Conservation (phyloP, 2,888 invertebrate genomes). For the Diploptera punctata region DNA sequence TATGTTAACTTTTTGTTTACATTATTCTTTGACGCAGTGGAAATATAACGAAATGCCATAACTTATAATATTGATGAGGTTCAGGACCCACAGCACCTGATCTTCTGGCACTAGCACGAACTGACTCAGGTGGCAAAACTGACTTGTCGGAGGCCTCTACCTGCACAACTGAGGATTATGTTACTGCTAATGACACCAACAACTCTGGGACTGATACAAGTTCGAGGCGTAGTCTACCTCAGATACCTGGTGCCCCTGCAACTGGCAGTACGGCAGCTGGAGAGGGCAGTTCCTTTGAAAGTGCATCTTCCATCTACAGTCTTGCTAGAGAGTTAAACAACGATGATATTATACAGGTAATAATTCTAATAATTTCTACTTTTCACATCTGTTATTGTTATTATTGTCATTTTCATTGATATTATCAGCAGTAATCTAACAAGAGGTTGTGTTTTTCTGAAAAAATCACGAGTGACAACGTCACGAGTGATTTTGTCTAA, state of each 20-base stretch:
- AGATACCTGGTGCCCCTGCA: constrained; percentile 34
- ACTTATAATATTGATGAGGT: neutral
- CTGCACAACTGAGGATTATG: constrained; percentile 81
- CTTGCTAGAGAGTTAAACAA: constrained; percentile 63
- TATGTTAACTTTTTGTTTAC: too few relatives aligned
- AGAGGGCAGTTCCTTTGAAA: constrained; percentile 87
- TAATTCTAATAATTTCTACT: too few relatives aligned
- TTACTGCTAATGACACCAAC: constrained; percentile 71
- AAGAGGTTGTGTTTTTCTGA: too few relatives aligned
- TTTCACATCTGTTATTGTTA: too few relatives aligned
- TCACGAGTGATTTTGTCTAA: too few relatives aligned
- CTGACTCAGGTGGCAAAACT: constrained; percentile 62
- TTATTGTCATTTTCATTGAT: too few relatives aligned
- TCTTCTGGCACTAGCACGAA: constrained; percentile 63
- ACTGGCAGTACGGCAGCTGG: constrained; percentile 38
- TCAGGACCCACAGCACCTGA: neutral
- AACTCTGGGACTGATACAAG: constrained; percentile 48
- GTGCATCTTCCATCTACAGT: constrained; percentile 82
- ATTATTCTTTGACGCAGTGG: too few relatives aligned
- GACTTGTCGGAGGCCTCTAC: constrained; percentile 89
- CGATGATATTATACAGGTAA: constrained; percentile 38
- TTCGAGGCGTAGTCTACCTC: constrained; percentile 41
- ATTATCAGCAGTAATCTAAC: too few relatives aligned
- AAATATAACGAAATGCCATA: too few relatives aligned
- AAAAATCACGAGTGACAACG: too few relatives aligned